phyloP scores from a whole-genome alignment of 2,888 invertebrate species.

The Nemoura dubitans region DNA sequence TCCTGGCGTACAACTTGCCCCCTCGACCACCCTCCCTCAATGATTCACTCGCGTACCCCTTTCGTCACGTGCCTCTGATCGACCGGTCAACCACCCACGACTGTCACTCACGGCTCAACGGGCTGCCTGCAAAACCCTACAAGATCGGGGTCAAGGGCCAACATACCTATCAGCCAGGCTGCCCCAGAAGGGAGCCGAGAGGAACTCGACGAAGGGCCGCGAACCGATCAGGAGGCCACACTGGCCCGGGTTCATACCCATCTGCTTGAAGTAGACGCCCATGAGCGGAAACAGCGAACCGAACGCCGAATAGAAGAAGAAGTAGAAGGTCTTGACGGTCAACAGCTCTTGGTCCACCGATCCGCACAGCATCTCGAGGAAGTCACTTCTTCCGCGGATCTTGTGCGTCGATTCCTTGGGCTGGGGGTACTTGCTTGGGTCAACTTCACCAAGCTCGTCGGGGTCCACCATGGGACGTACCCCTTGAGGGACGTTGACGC shows the following conservation, averaged over 20 bases:
- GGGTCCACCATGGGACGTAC: slow-evolving; percentile 82
- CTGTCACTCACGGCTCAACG: neutral
- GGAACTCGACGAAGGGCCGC: slow-evolving; percentile 95
- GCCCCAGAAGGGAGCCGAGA: slow-evolving; percentile 98
- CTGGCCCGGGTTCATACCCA: slow-evolving; percentile 98
- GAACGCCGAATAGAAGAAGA: slow-evolving; percentile 99
- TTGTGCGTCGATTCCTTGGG: slow-evolving; percentile 91
- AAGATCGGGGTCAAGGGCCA: neutral
- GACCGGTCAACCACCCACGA: neutral
- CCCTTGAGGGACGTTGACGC: slow-evolving; percentile 52
- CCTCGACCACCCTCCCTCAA: slow-evolving; percentile 1
- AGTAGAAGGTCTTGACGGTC: slow-evolving; percentile 97
- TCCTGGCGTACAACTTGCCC: neutral
- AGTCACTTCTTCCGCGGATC: slow-evolving; percentile 85
- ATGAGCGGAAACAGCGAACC: slow-evolving; percentile 97
- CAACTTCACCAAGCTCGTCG: slow-evolving; percentile 85
- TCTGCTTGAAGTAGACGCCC: slow-evolving; percentile 99
- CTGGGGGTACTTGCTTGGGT: slow-evolving; percentile 79
- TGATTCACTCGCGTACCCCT: neutral
- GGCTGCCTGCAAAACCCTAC: neutral
- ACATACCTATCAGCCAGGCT: slow-evolving; percentile 85
- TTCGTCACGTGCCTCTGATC: neutral
- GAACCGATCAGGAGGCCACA: slow-evolving; percentile 94
- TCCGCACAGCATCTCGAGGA: slow-evolving; percentile 84
- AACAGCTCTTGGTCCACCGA: slow-evolving; percentile 90